phyloP scores from a whole-genome alignment of 2,797 vertebrate genomes.

The Chromobotia macracanthus region DNA sequence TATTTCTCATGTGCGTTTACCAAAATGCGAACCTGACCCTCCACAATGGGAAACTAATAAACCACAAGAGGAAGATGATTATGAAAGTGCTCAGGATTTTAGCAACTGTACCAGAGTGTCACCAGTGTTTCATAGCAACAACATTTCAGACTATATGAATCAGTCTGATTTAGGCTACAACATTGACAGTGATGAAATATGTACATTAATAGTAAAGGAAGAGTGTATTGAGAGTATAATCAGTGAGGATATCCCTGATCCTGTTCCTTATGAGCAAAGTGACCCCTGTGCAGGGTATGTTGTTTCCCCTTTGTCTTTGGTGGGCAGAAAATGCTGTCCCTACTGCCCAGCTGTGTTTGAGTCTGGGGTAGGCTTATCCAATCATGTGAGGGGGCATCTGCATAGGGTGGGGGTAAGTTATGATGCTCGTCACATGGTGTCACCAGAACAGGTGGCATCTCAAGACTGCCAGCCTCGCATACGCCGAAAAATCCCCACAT shows the following conservation, averaged over 20 bases:
- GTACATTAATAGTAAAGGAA: constrained; percentile 73
- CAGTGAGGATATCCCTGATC: constrained; percentile 73
- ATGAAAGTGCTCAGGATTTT: constrained; percentile 75
- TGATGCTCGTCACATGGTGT: constrained; percentile 89
- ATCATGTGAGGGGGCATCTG: constrained; percentile 92
- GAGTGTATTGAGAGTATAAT: constrained; percentile 65
- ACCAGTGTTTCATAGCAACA: constrained; percentile 61
- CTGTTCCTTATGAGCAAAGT: constrained; percentile 71
- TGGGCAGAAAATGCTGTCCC: constrained; percentile 85
- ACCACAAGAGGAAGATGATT: constrained; percentile 81
- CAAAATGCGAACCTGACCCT: constrained; percentile 81
- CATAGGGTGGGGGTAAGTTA: constrained; percentile 91
- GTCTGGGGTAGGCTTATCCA: constrained; percentile 92
- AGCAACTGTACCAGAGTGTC: constrained; percentile 34
- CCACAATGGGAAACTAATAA: constrained; percentile 80
- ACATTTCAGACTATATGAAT: constrained; percentile 50
- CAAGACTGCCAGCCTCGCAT: constrained; percentile 88
- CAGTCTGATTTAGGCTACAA: constrained; percentile 50
- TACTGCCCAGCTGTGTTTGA: constrained; percentile 92
- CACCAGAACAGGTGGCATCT: constrained; percentile 90
- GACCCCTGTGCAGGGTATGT: constrained; percentile 76
- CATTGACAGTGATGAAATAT: constrained; percentile 65
- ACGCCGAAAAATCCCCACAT: constrained; percentile 81
- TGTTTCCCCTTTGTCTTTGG: constrained; percentile 77
- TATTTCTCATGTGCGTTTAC: constrained; percentile 83